Evolutionary conservation across 2,888 invertebrate genomes (phyloP).

Genomic region (Orthosia incerta): DNA sequence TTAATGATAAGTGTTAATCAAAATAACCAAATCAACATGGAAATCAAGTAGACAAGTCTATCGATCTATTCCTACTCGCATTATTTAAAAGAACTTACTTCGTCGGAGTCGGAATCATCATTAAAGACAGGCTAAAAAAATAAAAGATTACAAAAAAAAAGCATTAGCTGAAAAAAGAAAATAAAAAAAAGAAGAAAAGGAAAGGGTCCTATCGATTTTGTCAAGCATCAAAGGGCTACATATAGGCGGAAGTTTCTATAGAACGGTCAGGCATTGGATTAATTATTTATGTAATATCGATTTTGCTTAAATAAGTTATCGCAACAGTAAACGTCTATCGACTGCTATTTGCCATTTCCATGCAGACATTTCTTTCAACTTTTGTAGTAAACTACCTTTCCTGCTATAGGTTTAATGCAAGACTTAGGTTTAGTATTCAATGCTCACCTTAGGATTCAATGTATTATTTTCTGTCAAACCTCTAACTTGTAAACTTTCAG

Average conservation of each 20-base stretch:
- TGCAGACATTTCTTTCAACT: not conserved
- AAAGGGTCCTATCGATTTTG: not conserved
- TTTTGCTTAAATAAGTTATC: constrained; percentile 7
- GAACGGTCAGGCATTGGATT: not conserved
- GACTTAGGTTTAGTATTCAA: not conserved
- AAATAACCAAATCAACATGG: not conserved
- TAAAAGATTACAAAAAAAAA: too few species aligned
- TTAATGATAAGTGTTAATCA: not conserved
- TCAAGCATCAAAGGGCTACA: not conserved
- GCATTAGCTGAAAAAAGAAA: too few species aligned
- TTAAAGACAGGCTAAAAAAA: constrained; percentile 13
- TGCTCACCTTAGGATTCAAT: constrained; percentile 89
- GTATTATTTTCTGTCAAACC: constrained; percentile 97
- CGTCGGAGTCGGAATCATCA: constrained; percentile 2
- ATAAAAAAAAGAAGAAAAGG: too few species aligned
- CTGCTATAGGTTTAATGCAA: not conserved
- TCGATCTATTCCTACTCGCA: constrained; percentile 1
- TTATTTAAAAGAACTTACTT: constrained; percentile 10
- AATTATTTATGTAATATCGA: constrained; percentile 1
- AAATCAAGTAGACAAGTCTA: not conserved
- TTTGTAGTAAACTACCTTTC: not conserved
- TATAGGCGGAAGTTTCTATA: not conserved
- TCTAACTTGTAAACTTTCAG: constrained; percentile 97
- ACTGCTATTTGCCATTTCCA: not conserved
- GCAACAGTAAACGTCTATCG: not conserved